A percentile compares a stretch with the other conserved stretches of the same genome.
These are phyloP conservation scores for Listronotus oregonensis DNA, from an alignment of 1,140 invertebrate species.

Conservation along the genomic window DNA sequence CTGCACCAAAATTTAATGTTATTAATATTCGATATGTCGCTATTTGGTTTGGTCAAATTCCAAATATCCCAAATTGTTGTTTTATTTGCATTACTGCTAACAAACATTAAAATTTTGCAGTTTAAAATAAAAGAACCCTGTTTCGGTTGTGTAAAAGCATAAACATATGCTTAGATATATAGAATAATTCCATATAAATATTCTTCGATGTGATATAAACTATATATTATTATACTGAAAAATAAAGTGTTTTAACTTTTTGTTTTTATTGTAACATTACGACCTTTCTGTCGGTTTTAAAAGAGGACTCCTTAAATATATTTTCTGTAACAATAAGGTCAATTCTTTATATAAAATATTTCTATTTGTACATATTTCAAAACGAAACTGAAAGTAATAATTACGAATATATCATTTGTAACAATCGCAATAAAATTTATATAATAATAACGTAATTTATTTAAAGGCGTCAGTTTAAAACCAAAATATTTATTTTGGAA, in stretches of 20 bases:
- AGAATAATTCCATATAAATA: slow-evolving; percentile 22
- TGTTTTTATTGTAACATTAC: background rate
- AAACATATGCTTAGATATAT: slow-evolving; percentile 13
- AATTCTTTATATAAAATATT: background rate
- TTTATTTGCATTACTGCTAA: background rate
- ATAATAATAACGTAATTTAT: slow-evolving; percentile 9
- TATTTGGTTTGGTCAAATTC: too few species aligned
- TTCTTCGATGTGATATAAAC: slow-evolving; percentile 27
- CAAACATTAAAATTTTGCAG: slow-evolving; percentile 3
- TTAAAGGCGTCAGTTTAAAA: background rate
- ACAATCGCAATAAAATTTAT: slow-evolving; percentile 40
- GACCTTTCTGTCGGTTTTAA: background rate
- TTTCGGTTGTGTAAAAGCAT: slow-evolving; percentile 7
- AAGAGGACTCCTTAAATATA: slow-evolving; percentile 42
- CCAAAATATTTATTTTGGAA: background rate
- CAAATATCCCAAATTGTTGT: too few species aligned
- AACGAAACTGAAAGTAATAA: slow-evolving; percentile 38
- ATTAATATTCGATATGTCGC: too few species aligned
- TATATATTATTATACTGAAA: slow-evolving; percentile 12
- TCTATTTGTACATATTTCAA: background rate
- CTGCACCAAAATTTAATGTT: background rate
- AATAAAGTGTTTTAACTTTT: background rate
- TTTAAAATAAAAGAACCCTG: slow-evolving; percentile 9
- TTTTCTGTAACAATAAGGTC: slow-evolving; percentile 28
- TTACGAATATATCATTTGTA: slow-evolving; percentile 39